Conservation (phyloP, 2,797 vertebrate species). For the Sandelia bainsii region DNA sequence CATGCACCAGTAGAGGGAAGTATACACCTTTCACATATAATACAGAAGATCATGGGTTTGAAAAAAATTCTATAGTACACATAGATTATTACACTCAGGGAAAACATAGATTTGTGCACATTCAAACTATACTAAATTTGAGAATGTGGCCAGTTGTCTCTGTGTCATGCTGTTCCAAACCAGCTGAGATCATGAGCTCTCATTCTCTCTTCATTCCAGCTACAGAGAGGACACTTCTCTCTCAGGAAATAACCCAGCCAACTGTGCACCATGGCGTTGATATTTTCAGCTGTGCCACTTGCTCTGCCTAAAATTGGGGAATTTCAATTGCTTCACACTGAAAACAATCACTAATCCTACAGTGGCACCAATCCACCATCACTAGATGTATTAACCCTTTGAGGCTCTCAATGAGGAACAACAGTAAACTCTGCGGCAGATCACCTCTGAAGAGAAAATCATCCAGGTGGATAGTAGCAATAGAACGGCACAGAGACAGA, state of each 20-base stretch:
- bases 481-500: conserved; percentile 8
- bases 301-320: conserved; percentile 33
- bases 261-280: conserved; percentile 2
- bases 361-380: conserved; percentile 6
- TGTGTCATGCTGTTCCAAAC: too few species aligned
- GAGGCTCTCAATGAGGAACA: conserved; percentile 15
- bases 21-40: background rate
- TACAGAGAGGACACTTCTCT: conserved; percentile 17
- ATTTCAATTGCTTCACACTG: conserved; percentile 10
- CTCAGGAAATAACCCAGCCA: conserved; percentile 38
- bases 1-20: conserved; percentile 48
- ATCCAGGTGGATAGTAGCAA: conserved; percentile 19
- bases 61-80: conserved; percentile 4
- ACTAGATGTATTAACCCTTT: background rate
- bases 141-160: too few species aligned
- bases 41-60: background rate
- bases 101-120: too few species aligned
- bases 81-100: too few species aligned
- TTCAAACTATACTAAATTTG: too few species aligned
- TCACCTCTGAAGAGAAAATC: conserved; percentile 30
- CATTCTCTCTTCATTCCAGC: background rate
- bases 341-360: background rate
- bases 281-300: conserved; percentile 32
- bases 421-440: conserved; percentile 10
- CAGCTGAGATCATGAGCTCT: conserved; percentile 27